Evolutionary conservation across 2,113 vertebrate species (phyloP).

Genomic region (Upupa epops): DNA sequence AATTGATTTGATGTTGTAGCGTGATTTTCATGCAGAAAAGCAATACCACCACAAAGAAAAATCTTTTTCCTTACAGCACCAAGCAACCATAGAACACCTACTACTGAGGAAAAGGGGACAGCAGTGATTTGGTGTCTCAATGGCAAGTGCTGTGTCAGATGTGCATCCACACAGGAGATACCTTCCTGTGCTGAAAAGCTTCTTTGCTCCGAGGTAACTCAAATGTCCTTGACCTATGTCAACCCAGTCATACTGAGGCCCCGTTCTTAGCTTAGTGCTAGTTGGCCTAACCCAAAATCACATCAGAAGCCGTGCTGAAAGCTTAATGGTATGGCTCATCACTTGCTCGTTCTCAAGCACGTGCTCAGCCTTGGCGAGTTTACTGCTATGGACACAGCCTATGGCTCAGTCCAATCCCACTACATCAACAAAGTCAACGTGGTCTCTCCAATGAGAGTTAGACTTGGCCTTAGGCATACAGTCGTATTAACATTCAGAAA

Average conservation of each 20-base stretch:
- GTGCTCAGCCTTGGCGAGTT: background rate
- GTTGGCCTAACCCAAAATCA: background rate
- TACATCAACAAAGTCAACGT: background rate
- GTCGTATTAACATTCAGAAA: constrained; percentile 62
- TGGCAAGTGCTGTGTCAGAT: background rate
- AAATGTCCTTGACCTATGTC: background rate
- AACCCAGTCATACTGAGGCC: background rate
- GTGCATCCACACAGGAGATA: background rate
- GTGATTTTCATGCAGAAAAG: background rate
- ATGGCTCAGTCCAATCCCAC: background rate
- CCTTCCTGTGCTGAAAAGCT: background rate
- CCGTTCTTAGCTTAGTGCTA: background rate
- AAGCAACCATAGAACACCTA: too few relatives aligned
- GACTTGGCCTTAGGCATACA: background rate
- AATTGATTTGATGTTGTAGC: background rate
- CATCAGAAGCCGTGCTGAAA: background rate
- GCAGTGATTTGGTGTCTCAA: background rate
- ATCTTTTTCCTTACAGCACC: background rate
- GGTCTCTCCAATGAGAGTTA: background rate
- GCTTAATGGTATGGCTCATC: background rate
- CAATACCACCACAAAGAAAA: background rate
- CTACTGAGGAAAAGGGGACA: background rate
- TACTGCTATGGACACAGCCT: background rate
- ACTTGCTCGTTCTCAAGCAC: background rate
- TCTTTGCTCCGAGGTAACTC: background rate